Percentiles rank a stretch among this genome's conserved stretches.
Conservation (phyloP, 2,113 vertebrate genomes). For the Acanthochromis polyacanthus region DNA sequence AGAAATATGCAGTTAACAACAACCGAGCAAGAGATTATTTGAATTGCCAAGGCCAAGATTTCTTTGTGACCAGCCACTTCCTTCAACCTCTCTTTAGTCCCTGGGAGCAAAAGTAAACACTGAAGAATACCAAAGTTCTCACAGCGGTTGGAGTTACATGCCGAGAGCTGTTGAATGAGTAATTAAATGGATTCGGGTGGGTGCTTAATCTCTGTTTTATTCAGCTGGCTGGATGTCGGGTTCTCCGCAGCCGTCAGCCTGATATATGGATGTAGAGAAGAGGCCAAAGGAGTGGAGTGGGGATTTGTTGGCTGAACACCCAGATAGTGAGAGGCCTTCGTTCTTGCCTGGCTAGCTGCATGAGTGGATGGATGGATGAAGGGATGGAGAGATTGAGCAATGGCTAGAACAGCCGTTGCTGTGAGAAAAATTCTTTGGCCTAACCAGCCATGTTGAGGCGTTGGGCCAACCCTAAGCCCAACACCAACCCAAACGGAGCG, state of each 20-base stretch:
- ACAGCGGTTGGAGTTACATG: slow-evolving; percentile 52
- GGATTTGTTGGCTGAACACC: slow-evolving; percentile 74
- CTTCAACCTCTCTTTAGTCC: slow-evolving; percentile 28
- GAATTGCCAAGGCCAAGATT: slow-evolving; percentile 17
- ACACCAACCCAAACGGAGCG: slow-evolving; percentile 33
- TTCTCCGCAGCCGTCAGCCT: slow-evolving; percentile 68
- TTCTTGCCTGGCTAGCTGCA: slow-evolving; percentile 44
- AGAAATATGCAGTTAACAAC: slow-evolving; percentile 32
- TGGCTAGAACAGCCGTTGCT: slow-evolving; percentile 60
- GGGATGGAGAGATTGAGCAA: slow-evolving; percentile 38
- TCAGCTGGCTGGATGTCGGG: slow-evolving; percentile 69
- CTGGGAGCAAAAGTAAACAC: slow-evolving; percentile 48
- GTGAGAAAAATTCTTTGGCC: slow-evolving; percentile 75
- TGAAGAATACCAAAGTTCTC: slow-evolving; percentile 59
- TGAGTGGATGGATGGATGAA: slow-evolving; percentile 45
- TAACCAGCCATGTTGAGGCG: slow-evolving; percentile 59
- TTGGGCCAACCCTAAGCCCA: slow-evolving; percentile 59
- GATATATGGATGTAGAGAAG: slow-evolving; percentile 68
- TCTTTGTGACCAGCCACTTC: slow-evolving; percentile 24
- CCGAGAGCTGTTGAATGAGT: slow-evolving; percentile 64
- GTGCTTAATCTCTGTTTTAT: slow-evolving; percentile 79
- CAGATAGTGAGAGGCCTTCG: slow-evolving; percentile 65
- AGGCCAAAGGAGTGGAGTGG: slow-evolving; percentile 69
- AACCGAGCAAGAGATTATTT: slow-evolving; percentile 19
- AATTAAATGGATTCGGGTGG: slow-evolving; percentile 72